Evolutionary conservation across 2,888 invertebrate species (phyloP).

Genomic region (Lamellibrachia columna): DNA sequence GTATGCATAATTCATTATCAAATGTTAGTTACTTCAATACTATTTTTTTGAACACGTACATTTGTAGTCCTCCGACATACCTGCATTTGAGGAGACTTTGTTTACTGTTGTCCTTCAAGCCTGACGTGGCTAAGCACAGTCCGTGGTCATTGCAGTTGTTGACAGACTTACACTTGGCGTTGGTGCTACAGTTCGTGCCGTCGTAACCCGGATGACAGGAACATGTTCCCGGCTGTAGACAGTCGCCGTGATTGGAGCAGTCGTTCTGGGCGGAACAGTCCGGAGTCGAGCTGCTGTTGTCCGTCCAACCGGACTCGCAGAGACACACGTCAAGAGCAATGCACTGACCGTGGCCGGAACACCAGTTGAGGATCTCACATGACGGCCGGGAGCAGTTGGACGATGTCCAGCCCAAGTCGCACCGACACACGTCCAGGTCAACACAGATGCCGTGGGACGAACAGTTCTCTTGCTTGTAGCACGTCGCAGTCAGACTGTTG

Average conservation of each 20-base stretch:
- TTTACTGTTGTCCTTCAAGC: too few species aligned
- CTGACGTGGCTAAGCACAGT: too few species aligned
- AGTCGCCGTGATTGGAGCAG: slow-evolving; percentile 16
- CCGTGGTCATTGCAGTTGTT: too few species aligned
- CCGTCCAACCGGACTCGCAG: neutral
- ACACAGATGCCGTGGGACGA: neutral
- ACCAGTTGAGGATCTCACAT: neutral
- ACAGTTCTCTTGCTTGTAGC: neutral
- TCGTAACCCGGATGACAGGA: slow-evolving; percentile 6
- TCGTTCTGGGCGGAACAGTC: too few species aligned
- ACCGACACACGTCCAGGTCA: neutral
- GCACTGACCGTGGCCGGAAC: slow-evolving; percentile 3
- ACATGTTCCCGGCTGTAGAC: neutral
- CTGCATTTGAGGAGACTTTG: too few species aligned
- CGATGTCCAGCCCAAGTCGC: neutral
- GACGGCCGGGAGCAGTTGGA: neutral
- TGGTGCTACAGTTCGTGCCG: neutral
- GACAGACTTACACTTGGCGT: neutral
- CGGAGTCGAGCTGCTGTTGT: too few species aligned
- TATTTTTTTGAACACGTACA: neutral
- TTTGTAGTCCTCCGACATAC: too few species aligned
- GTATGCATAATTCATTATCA: slow-evolving; percentile 27
- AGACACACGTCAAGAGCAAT: neutral
- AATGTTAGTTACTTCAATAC: too few species aligned
- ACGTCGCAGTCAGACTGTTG: neutral